phyloP scores from a whole-genome alignment of 2,797 vertebrate genomes.

The Mastacembelus armatus region DNA sequence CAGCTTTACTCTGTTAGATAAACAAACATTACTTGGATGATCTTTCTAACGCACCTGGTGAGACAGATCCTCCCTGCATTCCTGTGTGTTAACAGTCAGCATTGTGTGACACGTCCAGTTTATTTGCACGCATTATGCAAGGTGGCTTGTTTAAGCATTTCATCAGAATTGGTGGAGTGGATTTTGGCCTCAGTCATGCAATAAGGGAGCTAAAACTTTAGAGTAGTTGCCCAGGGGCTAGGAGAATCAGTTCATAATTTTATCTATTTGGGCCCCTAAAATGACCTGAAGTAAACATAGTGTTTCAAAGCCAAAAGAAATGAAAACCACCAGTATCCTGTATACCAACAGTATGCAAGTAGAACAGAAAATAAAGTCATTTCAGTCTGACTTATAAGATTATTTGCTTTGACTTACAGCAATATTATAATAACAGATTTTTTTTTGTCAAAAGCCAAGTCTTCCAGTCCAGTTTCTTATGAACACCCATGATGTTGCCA shows the following conservation, averaged over 20 bases:
- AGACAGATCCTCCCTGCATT: constrained; percentile 23
- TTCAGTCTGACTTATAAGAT: too few species aligned
- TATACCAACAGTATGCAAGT: too few species aligned
- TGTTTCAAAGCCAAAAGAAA: too few species aligned
- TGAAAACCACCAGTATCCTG: too few species aligned
- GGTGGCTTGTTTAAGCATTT: background rate
- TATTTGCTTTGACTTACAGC: too few species aligned
- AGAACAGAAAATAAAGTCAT: too few species aligned
- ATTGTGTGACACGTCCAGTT: background rate
- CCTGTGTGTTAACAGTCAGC: constrained; percentile 20
- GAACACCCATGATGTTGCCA: background rate
- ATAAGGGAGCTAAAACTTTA: background rate
- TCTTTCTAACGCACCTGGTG: constrained; percentile 32
- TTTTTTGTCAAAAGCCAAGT: background rate
- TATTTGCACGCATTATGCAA: background rate
- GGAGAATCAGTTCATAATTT: background rate
- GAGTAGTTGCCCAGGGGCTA: background rate
- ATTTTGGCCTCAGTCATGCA: background rate
- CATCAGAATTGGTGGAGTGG: background rate
- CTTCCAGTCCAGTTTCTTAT: background rate
- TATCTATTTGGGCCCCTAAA: background rate
- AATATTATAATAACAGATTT: too few species aligned
- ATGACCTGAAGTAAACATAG: too few species aligned
- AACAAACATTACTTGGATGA: constrained; percentile 24
- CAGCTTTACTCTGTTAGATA: constrained; percentile 1